phyloP scores from a whole-genome alignment of 1,140 invertebrate species.

The Charaxes varanes region DNA sequence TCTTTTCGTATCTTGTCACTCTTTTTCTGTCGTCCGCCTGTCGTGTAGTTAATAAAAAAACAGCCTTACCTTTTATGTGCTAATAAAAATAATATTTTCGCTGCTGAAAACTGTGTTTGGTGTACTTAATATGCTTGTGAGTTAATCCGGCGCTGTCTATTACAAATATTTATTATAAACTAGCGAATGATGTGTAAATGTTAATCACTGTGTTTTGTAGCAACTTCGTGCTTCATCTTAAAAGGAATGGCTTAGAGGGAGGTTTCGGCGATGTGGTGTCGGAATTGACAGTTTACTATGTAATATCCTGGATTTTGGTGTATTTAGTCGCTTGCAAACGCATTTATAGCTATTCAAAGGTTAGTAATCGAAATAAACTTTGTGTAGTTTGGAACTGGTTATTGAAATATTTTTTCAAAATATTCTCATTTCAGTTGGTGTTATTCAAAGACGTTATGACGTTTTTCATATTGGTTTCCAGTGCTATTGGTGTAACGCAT shows the following conservation, averaged over 20 bases:
- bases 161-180: too few relatives aligned
- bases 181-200: background rate
- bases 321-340: conserved; percentile 54
- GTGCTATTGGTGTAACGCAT: conserved; percentile 33
- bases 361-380: conserved; percentile 12
- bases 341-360: conserved; percentile 64
- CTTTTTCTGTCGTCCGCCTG: too few relatives aligned
- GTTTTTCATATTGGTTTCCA: conserved; percentile 40
- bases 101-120: too few relatives aligned
- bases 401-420: background rate
- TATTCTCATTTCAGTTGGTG: conserved; percentile 36
- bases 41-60: too few relatives aligned
- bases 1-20: too few relatives aligned
- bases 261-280: conserved; percentile 48
- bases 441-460: conserved; percentile 56
- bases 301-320: conserved; percentile 50
- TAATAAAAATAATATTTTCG: too few relatives aligned
- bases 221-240: conserved; percentile 51
- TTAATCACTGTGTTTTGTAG: conserved; percentile 21
- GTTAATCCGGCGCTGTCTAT: too few relatives aligned
- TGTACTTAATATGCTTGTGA: too few relatives aligned
- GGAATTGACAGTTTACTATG: conserved; percentile 46
- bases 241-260: conserved; percentile 42
- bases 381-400: background rate
- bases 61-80: too few relatives aligned